Conservation (phyloP, 35 echinoderm and acorn worm genomes). For the Eucidaris tribuloides region DNA sequence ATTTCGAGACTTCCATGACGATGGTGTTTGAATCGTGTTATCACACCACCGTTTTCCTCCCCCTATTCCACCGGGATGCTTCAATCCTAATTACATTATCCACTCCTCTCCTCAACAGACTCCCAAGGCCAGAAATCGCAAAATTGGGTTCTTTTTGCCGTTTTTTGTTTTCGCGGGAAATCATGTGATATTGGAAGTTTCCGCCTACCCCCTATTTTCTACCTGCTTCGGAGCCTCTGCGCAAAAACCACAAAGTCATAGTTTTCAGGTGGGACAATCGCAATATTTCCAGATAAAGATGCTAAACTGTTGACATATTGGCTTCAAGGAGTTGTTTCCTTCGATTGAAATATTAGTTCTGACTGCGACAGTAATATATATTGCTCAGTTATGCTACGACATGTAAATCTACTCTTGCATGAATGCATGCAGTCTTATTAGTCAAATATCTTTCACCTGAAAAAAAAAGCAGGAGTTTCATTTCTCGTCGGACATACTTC, state of each 20-base stretch:
- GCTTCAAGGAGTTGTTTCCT: too few relatives aligned
- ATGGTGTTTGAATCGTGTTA: neutral
- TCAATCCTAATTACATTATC: neutral
- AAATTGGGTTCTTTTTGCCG: neutral
- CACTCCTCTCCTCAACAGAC: neutral
- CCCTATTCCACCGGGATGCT: neutral
- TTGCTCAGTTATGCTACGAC: too few relatives aligned
- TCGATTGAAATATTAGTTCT: too few relatives aligned
- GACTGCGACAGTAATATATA: too few relatives aligned
- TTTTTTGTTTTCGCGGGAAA: neutral
- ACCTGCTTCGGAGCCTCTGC: neutral
- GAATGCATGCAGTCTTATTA: too few relatives aligned
- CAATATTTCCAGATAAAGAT: too few relatives aligned
- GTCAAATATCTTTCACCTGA: too few relatives aligned
- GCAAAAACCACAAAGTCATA: slow-evolving; percentile 23
- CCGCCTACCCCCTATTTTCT: neutral
- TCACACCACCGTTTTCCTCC: neutral
- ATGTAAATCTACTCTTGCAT: too few relatives aligned
- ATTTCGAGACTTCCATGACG: neutral
- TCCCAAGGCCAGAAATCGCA: neutral
- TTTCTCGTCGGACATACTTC: too few relatives aligned
- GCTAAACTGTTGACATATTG: too few relatives aligned
- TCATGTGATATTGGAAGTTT: neutral
- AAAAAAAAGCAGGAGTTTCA: too few relatives aligned
- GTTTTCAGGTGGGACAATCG: too few relatives aligned